These are phyloP conservation scores for Gonocerus acuteangulatus DNA, from an alignment of 2,888 invertebrate species.

Conservation along the genomic window DNA sequence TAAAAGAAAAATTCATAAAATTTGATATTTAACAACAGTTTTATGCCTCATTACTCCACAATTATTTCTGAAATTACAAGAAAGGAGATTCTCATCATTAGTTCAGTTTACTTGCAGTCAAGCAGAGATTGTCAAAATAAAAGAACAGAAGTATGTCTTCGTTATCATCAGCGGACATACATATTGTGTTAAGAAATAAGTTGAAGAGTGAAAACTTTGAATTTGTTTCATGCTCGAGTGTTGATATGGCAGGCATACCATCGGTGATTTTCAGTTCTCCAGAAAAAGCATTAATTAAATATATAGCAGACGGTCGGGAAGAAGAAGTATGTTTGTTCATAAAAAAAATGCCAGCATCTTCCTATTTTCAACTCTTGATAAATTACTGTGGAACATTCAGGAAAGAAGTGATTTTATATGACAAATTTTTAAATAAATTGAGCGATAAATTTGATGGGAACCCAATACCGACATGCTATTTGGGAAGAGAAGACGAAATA, in stretches of 20 bases:
- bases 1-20: too few relatives aligned
- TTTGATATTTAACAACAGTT: too few relatives aligned
- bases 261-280: slow-evolving; percentile 1
- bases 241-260: neutral
- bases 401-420: slow-evolving; percentile 26
- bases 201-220: slow-evolving; percentile 13
- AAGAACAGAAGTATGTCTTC: too few relatives aligned
- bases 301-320: neutral
- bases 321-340: neutral
- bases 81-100: too few relatives aligned
- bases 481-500: slow-evolving; percentile 1
- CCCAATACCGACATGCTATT: slow-evolving; percentile 6
- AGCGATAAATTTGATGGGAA: neutral
- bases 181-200: neutral
- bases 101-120: too few relatives aligned
- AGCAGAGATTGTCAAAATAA: too few relatives aligned
- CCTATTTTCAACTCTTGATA: neutral
- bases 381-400: slow-evolving; percentile 11
- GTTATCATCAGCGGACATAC: slow-evolving; percentile 1
- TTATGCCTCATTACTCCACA: too few relatives aligned
- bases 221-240: neutral
- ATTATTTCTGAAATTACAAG: too few relatives aligned
- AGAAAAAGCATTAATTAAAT: neutral
- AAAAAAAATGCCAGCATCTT: neutral
- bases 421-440: slow-evolving; percentile 25